Conservation (phyloP, 2,113 vertebrate genomes). For the Hypomesus transpacificus region DNA sequence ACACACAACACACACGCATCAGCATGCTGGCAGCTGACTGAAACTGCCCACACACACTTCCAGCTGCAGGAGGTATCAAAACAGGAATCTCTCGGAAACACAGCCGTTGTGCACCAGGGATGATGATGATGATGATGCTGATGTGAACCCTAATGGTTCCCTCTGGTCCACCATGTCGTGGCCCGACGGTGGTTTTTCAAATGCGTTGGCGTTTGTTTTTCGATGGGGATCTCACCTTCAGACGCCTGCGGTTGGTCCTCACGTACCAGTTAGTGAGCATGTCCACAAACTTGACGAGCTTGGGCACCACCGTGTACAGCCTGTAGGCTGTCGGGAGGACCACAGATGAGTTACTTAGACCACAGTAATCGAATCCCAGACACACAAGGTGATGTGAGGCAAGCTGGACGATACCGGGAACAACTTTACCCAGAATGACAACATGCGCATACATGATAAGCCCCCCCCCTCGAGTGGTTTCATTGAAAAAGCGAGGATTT, state of each 20-base stretch:
- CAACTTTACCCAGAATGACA: background rate
- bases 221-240: constrained; percentile 82
- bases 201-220: no score
- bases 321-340: constrained; percentile 1
- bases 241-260: constrained; percentile 89
- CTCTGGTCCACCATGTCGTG: no score
- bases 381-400: background rate
- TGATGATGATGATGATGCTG: no score
- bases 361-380: background rate
- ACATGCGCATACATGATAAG: background rate
- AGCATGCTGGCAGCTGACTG: background rate
- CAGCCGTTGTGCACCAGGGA: no score
- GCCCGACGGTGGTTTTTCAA: no score
- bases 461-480: no score
- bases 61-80: background rate
- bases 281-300: constrained; percentile 95
- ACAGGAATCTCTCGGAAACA: no score
- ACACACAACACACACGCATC: background rate
- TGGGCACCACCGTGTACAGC: constrained; percentile 94
- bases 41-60: background rate
- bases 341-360: no score
- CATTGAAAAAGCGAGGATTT: no score
- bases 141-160: no score
- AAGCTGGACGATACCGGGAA: background rate
- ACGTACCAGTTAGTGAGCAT: constrained; percentile 98